Conservation (phyloP, 2,888 invertebrate species). For the Alcis repandata region DNA sequence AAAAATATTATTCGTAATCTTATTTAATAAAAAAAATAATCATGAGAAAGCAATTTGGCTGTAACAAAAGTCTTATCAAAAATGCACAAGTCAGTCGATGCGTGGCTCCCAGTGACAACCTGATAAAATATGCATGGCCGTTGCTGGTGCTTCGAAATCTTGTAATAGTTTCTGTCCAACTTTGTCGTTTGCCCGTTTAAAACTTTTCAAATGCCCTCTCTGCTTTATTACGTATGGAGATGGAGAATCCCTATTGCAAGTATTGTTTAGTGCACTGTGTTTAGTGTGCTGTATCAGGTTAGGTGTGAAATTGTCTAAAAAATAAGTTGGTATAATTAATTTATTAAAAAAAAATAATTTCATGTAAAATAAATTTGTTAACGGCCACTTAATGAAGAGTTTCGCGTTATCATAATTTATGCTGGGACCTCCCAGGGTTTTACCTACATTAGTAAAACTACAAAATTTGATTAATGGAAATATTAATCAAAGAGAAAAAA, state of each 20-base stretch:
- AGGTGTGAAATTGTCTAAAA: too few species aligned
- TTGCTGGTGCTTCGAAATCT: background rate
- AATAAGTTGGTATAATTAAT: too few species aligned
- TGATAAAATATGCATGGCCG: constrained; percentile 27
- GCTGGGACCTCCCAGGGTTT: too few species aligned
- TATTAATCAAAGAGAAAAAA: too few species aligned
- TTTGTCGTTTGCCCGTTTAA: constrained; percentile 25
- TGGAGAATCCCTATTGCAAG: constrained; percentile 8
- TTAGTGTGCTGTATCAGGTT: too few species aligned
- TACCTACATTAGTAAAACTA: too few species aligned
- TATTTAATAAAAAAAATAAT: background rate
- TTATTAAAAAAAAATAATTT: too few species aligned
- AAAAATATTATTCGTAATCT: too few species aligned
- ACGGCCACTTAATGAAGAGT: too few species aligned
- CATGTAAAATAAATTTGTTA: too few species aligned
- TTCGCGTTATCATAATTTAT: too few species aligned
- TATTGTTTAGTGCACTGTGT: background rate
- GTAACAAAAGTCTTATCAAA: constrained; percentile 3
- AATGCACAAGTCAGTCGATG: constrained; percentile 7
- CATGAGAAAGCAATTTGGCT: background rate
- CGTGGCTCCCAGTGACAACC: constrained; percentile 14
- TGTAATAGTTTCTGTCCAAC: constrained; percentile 25
- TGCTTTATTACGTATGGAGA: constrained; percentile 11
- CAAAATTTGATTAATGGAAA: too few species aligned
- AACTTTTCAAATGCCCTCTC: constrained; percentile 25